These are phyloP conservation scores for Psittacus erithacus DNA, from an alignment of 2,113 vertebrate genomes.

Conservation along the genomic window DNA sequence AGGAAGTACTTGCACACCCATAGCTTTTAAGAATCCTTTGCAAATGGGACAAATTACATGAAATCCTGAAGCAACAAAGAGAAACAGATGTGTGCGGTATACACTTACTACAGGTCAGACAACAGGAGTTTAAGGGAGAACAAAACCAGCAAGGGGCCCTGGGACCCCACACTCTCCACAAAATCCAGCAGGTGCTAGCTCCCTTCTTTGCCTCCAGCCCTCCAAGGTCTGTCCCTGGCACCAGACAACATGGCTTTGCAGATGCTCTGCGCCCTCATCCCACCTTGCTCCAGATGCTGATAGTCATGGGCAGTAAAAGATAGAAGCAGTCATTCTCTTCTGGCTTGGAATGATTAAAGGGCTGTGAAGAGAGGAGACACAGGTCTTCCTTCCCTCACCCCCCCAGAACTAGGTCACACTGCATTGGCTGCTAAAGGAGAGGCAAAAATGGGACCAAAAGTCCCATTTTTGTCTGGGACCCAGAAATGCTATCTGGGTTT, in stretches of 20 bases:
- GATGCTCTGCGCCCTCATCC: not conserved
- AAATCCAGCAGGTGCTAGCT: not conserved
- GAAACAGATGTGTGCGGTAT: not conserved
- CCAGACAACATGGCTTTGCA: accelerated
- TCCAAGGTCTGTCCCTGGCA: not conserved
- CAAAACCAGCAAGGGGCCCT: not conserved
- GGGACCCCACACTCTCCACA: not conserved
- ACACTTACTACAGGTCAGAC: not conserved
- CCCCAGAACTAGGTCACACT: not conserved
- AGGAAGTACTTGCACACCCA: not conserved
- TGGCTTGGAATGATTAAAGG: not conserved
- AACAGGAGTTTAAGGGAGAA: not conserved
- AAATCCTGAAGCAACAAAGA: not conserved
- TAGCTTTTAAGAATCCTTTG: not conserved
- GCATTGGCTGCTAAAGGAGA: not conserved
- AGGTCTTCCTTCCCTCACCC: not conserved
- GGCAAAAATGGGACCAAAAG: not conserved
- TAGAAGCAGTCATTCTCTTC: not conserved
- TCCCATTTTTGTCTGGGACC: not conserved
- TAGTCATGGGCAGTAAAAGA: accelerated
- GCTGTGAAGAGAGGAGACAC: not conserved
- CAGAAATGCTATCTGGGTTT: not conserved
- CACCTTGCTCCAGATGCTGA: not conserved
- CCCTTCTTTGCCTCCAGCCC: not conserved
- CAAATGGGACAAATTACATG: not conserved